Percentiles rank a stretch among this genome's conserved stretches.
Evolutionary conservation across 1,140 invertebrate genomes (phyloP).

Genomic region (Cotesia typhae): DNA sequence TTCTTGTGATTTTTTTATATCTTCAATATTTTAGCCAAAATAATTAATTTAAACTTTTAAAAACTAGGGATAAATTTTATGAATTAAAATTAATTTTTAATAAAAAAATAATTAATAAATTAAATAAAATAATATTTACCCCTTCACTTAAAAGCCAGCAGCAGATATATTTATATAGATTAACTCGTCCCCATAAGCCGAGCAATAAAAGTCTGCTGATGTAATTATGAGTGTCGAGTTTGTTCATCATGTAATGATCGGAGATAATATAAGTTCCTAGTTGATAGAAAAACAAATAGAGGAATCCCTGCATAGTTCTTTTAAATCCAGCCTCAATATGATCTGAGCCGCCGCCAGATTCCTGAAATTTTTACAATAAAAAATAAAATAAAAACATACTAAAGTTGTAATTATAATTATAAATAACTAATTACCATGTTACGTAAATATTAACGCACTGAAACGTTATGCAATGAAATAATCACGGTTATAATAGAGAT

Average conservation of each 20-base stretch:
- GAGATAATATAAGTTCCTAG: conserved; percentile 74
- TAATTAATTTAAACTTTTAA: too few relatives aligned
- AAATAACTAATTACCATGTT: conserved; percentile 14
- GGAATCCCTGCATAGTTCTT: conserved; percentile 72
- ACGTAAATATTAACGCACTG: background rate
- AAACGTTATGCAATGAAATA: background rate
- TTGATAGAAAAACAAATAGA: conserved; percentile 80
- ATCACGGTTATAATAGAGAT: background rate
- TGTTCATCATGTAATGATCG: conserved; percentile 75
- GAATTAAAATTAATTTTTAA: too few relatives aligned
- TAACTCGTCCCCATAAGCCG: conserved; percentile 84
- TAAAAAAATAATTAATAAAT: too few relatives aligned
- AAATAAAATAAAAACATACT: background rate
- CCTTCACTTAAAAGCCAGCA: conserved; percentile 92
- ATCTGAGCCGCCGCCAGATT: conserved; percentile 42
- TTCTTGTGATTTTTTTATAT: too few relatives aligned
- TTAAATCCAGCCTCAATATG: conserved; percentile 67
- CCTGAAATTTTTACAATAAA: background rate
- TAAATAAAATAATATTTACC: conserved; percentile 55
- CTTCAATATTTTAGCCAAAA: too few relatives aligned
- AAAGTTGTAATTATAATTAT: background rate
- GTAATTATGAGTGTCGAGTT: conserved; percentile 71
- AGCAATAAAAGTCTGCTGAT: conserved; percentile 74
- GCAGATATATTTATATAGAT: conserved; percentile 89
- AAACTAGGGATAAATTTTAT: too few relatives aligned